Evolutionary conservation across 2,888 invertebrate genomes (phyloP).

Genomic region (Thyatira batis): DNA sequence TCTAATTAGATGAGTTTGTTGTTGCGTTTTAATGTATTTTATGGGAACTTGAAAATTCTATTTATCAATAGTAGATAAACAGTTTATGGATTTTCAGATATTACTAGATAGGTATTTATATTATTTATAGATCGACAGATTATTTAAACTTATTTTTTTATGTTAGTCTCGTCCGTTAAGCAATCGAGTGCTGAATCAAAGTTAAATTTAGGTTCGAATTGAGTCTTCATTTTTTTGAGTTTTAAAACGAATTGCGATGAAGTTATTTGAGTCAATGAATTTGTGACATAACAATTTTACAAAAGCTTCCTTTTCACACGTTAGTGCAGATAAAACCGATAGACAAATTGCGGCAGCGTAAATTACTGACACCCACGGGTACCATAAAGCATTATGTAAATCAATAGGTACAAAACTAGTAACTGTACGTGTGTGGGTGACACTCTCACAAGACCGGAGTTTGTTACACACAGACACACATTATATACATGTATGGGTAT

Average conservation of each 20-base stretch:
- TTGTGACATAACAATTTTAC: neutral
- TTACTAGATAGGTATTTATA: neutral
- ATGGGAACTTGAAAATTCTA: neutral
- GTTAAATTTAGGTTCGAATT: no score
- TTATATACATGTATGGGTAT: no score
- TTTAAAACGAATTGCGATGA: no score
- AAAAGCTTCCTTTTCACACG: conserved; percentile 1
- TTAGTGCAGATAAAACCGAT: conserved; percentile 14
- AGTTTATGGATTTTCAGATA: neutral
- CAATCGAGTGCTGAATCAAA: no score
- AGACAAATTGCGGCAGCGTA: conserved; percentile 19
- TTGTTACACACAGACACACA: conserved; percentile 47
- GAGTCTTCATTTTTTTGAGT: no score
- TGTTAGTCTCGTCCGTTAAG: no score
- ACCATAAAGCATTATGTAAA: conserved; percentile 43
- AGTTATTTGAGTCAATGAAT: no score
- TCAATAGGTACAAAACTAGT: conserved; percentile 39
- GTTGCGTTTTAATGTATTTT: neutral
- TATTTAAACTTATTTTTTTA: no score
- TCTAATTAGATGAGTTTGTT: neutral
- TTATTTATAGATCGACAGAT: no score
- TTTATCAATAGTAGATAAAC: neutral
- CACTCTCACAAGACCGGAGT: conserved; percentile 38
- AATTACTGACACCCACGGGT: conserved; percentile 29
- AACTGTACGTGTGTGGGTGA: conserved; percentile 24